Conservation (phyloP, 2,113 vertebrate genomes). For the Eolophus roseicapilla region DNA sequence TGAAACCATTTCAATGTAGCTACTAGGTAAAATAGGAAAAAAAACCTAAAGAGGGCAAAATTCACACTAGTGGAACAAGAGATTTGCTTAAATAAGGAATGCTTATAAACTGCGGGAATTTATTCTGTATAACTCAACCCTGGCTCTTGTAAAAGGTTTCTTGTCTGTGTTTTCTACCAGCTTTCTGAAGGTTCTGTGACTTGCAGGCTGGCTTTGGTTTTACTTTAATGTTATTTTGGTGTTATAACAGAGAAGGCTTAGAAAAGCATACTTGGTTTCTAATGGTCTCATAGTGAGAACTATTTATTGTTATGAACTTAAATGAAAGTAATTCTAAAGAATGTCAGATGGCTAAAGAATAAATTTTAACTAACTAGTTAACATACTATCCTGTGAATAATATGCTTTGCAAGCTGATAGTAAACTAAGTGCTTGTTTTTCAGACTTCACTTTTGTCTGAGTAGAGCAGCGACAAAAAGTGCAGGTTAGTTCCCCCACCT, state of each 20-base stretch:
- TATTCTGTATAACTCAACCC: background rate
- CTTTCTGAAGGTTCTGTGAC: background rate
- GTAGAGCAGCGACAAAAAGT: background rate
- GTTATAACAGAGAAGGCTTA: background rate
- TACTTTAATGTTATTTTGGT: background rate
- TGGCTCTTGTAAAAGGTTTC: background rate
- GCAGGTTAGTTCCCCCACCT: background rate
- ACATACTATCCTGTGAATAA: background rate
- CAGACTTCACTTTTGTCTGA: background rate
- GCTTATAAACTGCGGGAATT: background rate
- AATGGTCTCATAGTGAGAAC: background rate
- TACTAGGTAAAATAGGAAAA: background rate
- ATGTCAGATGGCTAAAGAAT: background rate
- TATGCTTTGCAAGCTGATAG: background rate
- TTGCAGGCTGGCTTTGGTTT: background rate
- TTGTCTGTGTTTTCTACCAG: background rate
- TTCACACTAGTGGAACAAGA: background rate
- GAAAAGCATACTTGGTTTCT: background rate
- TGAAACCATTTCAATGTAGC: background rate
- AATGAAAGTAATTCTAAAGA: background rate
- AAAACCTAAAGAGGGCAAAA: background rate
- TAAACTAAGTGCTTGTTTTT: background rate
- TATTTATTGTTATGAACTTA: background rate
- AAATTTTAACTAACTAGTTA: background rate
- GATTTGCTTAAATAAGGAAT: background rate